phyloP scores from a whole-genome alignment of 2,888 invertebrate species.

The Philaethria dido region DNA sequence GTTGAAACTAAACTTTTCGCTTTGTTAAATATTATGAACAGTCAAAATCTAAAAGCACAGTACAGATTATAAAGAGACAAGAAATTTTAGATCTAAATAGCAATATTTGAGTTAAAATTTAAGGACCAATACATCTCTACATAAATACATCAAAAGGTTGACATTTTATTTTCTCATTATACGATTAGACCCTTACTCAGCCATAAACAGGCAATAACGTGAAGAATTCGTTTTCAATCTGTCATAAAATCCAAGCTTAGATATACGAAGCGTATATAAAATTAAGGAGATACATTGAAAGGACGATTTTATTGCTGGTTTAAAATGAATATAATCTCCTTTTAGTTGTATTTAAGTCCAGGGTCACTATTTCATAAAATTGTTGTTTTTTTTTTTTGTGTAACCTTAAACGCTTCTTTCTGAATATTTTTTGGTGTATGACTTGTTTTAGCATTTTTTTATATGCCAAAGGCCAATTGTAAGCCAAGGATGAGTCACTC shows the following conservation, averaged over 20 bases:
- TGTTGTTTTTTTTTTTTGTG: background rate
- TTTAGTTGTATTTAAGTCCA: background rate
- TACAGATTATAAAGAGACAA: too few species aligned
- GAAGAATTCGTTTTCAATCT: slow-evolving; percentile 53
- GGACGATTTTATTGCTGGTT: slow-evolving; percentile 46
- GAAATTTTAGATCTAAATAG: too few species aligned
- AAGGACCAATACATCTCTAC: too few species aligned
- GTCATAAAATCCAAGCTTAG: slow-evolving; percentile 50
- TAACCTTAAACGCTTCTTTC: background rate
- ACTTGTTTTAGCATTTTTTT: too few species aligned
- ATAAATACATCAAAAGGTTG: background rate
- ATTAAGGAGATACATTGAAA: slow-evolving; percentile 52
- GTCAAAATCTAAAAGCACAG: too few species aligned
- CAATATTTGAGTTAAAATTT: too few species aligned
- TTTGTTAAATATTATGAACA: too few species aligned
- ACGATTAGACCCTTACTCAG: slow-evolving; percentile 35
- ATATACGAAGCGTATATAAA: too few species aligned
- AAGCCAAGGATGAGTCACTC: too few species aligned
- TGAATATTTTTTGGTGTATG: background rate
- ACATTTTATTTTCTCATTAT: slow-evolving; percentile 16
- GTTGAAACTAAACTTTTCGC: too few species aligned
- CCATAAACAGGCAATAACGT: slow-evolving; percentile 50
- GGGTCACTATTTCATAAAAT: background rate
- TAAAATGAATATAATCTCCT: slow-evolving; percentile 19
- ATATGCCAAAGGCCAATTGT: too few species aligned